These are phyloP conservation scores for Misgurnus anguillicaudatus DNA, from an alignment of 2,113 vertebrate species.

Conservation along the genomic window DNA sequence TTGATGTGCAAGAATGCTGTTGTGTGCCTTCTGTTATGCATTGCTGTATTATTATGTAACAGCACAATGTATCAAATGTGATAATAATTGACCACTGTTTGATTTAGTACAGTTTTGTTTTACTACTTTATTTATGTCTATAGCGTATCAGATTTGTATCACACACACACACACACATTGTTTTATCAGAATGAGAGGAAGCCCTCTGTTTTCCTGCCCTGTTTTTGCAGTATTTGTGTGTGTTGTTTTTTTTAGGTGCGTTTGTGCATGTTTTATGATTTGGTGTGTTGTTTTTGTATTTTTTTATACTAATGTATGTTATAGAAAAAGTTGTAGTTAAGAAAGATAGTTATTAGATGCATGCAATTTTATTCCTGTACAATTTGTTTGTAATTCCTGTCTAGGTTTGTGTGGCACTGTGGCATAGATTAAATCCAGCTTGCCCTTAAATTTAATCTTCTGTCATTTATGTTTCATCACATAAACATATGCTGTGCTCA, in stretches of 20 bases:
- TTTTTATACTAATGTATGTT: neutral
- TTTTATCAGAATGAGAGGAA: neutral
- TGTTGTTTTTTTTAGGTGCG: neutral
- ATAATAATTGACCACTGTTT: slow-evolving; percentile 6
- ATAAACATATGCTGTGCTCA: too few species aligned
- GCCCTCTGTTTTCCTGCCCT: neutral
- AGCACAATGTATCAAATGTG: neutral
- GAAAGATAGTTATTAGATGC: neutral
- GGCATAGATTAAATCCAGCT: slow-evolving; percentile 20
- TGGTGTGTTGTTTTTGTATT: neutral
- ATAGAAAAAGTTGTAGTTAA: neutral
- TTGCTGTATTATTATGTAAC: neutral
- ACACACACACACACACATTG: neutral
- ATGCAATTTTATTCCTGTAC: slow-evolving; percentile 29
- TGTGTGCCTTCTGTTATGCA: neutral
- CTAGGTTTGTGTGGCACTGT: slow-evolving; percentile 7
- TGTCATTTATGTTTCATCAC: neutral
- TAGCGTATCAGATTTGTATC: slow-evolving; percentile 7
- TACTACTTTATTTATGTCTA: slow-evolving; percentile 14
- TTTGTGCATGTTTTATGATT: neutral
- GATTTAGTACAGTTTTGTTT: neutral
- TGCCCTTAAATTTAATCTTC: neutral
- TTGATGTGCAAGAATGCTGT: slow-evolving; percentile 10
- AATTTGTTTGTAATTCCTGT: neutral
- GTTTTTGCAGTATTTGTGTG: slow-evolving; percentile 23